phyloP scores from a whole-genome alignment of 2,797 vertebrate species.

The Platalea minor region DNA sequence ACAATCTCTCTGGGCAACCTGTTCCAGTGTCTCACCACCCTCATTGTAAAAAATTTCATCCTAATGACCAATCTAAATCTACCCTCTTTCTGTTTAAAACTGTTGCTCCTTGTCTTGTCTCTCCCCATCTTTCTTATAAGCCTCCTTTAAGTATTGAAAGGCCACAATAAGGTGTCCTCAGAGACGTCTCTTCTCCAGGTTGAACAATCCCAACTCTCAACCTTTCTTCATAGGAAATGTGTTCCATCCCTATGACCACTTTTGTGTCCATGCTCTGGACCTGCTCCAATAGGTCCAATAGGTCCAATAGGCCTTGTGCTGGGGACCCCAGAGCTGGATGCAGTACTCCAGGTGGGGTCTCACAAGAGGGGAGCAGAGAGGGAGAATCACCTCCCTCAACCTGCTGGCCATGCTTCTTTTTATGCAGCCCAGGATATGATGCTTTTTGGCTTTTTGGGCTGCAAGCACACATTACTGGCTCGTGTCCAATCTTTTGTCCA shows the following conservation, averaged over 20 bases:
- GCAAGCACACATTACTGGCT: background rate
- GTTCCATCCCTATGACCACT: background rate
- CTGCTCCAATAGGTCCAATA: background rate
- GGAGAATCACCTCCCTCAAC: background rate
- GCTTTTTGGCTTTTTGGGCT: background rate
- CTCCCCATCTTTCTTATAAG: background rate
- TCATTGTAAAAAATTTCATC: background rate
- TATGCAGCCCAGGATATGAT: background rate
- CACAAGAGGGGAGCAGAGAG: background rate
- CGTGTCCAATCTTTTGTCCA: background rate
- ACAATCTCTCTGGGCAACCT: background rate
- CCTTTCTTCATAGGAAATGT: background rate
- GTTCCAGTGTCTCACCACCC: background rate
- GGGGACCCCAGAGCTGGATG: background rate
- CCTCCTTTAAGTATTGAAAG: background rate
- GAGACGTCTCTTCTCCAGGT: background rate
- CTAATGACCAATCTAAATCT: background rate
- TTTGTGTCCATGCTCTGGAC: background rate
- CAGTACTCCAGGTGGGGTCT: background rate
- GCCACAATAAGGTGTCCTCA: background rate
- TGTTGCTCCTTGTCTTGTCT: background rate
- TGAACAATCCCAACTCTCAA: background rate
- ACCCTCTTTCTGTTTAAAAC: background rate
- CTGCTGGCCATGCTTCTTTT: background rate
- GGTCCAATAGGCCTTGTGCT: background rate